phyloP scores from a whole-genome alignment of 2,888 invertebrate genomes.

The Diaprepes abbreviatus region DNA sequence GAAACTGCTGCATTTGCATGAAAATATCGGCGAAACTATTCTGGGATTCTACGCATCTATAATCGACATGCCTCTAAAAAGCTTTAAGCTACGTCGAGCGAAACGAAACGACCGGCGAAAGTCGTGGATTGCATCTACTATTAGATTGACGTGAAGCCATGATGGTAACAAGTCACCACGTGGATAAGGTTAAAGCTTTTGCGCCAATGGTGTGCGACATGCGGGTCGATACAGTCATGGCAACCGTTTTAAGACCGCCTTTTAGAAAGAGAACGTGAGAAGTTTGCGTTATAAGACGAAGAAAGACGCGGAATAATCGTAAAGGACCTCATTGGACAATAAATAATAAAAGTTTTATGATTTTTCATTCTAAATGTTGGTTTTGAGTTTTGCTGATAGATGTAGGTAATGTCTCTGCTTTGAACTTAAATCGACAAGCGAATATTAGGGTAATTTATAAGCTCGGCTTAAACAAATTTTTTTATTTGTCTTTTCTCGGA shows the following conservation, averaged over 20 bases:
- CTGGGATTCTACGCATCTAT: conserved; percentile 37
- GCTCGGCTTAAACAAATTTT: neutral
- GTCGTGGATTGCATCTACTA: conserved; percentile 55
- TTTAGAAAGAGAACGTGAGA: conserved; percentile 53
- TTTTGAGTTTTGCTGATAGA: conserved; percentile 67
- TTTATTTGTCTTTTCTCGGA: neutral
- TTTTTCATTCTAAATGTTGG: conserved; percentile 65
- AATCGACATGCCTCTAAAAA: conserved; percentile 33
- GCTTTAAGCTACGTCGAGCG: conserved; percentile 26
- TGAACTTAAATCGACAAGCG: conserved; percentile 16
- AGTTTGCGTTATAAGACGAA: conserved; percentile 50
- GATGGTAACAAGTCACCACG: conserved; percentile 64
- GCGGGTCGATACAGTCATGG: conserved; percentile 66
- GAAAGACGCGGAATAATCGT: conserved; percentile 59
- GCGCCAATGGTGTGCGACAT: conserved; percentile 60
- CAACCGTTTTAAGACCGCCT: conserved; percentile 63
- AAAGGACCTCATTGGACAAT: conserved; percentile 66
- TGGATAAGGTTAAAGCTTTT: conserved; percentile 59
- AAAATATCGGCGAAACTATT: conserved; percentile 43
- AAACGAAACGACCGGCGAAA: conserved; percentile 50
- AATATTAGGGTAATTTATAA: neutral
- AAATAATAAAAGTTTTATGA: conserved; percentile 68
- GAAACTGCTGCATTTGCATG: conserved; percentile 48
- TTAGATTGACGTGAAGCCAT: conserved; percentile 60
- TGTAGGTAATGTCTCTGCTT: conserved; percentile 66